phyloP scores from a whole-genome alignment of 1,140 invertebrate genomes.

The Calycopis cecrops region DNA sequence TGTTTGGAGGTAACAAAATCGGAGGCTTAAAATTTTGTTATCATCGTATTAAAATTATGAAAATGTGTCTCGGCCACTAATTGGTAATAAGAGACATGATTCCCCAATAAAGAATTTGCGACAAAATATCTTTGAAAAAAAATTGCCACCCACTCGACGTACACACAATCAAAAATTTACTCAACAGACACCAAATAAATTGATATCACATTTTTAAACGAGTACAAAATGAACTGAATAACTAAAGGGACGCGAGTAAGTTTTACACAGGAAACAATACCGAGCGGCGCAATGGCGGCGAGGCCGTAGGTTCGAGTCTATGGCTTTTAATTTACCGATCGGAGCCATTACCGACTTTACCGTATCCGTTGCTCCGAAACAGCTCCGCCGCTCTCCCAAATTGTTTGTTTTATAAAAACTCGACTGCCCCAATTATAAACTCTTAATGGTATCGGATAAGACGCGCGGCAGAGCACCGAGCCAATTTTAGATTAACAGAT shows the following conservation, averaged over 20 bases:
- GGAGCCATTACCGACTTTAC: constrained; percentile 32
- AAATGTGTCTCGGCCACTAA: too few species aligned
- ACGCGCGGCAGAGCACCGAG: background rate
- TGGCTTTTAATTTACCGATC: constrained; percentile 54
- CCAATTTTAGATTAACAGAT: background rate
- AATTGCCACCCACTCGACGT: background rate
- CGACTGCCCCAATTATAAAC: too few species aligned
- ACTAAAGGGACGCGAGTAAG: constrained; percentile 11
- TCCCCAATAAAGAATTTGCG: too few species aligned
- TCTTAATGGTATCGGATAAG: background rate
- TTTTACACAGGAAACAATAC: constrained; percentile 39
- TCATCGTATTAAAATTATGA: too few species aligned
- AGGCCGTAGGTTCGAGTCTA: constrained; percentile 26
- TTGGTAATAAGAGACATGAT: too few species aligned
- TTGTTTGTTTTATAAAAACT: too few species aligned
- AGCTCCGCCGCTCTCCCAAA: too few species aligned
- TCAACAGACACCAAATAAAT: background rate
- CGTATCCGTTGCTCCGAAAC: too few species aligned
- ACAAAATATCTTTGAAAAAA: too few species aligned
- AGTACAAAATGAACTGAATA: background rate
- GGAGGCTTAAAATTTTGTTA: too few species aligned
- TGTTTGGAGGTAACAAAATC: too few species aligned
- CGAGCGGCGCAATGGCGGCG: constrained; percentile 31
- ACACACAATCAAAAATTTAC: background rate
- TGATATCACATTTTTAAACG: background rate